phyloP scores from a whole-genome alignment of 2,888 invertebrate genomes.

The Hemicrepidius hirtus region DNA sequence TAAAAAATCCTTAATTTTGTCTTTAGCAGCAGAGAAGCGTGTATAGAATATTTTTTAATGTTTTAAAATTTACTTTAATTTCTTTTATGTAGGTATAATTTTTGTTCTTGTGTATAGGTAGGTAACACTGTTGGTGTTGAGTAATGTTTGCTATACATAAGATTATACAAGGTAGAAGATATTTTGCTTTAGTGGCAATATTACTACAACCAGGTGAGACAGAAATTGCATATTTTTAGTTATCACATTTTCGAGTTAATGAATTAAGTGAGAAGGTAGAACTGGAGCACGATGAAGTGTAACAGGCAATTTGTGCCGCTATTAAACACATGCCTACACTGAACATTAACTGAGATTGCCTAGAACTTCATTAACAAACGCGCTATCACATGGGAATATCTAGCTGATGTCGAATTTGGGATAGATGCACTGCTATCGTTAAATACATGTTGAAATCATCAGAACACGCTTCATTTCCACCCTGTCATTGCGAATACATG shows the following conservation, averaged over 20 bases:
- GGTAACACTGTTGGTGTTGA: too few relatives aligned
- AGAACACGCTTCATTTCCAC: conserved; percentile 42
- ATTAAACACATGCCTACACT: conserved; percentile 49
- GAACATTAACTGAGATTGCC: conserved; percentile 49
- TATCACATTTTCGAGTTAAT: conserved; percentile 21
- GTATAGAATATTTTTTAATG: too few relatives aligned
- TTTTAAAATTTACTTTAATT: too few relatives aligned
- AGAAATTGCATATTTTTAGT: conserved; percentile 23
- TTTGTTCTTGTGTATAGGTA: too few relatives aligned
- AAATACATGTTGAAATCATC: conserved; percentile 44
- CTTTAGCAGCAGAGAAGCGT: too few relatives aligned
- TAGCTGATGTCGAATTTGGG: conserved; percentile 33
- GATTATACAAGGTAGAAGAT: not conserved
- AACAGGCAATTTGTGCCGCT: conserved; percentile 46
- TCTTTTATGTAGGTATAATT: too few relatives aligned
- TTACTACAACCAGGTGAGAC: not conserved
- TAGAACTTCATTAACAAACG: conserved; percentile 52
- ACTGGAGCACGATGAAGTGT: conserved; percentile 37
- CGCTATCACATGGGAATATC: conserved; percentile 51
- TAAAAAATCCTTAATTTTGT: too few relatives aligned
- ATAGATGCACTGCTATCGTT: conserved; percentile 43
- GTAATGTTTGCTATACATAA: too few relatives aligned
- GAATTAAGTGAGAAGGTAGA: conserved; percentile 35
- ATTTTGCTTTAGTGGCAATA: not conserved
- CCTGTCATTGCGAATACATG: conserved; percentile 5